Evolutionary conservation across 2,113 vertebrate species (phyloP).

Genomic region (Zonotrichia leucophrys): DNA sequence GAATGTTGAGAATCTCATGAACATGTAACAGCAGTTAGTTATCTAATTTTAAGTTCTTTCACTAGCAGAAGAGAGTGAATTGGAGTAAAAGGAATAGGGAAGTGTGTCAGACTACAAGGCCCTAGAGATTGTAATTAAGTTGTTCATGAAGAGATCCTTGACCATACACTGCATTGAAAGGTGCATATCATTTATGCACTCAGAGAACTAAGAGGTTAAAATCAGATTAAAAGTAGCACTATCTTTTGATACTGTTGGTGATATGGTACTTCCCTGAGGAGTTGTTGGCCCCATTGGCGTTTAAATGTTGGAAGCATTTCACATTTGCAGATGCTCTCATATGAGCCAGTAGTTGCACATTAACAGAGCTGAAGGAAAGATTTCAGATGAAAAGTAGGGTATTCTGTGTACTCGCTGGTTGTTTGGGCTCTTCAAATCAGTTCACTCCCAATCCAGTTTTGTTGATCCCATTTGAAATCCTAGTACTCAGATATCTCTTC

Average conservation of each 20-base stretch:
- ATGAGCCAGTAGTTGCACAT: neutral
- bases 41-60: neutral
- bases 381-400: neutral
- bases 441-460: neutral
- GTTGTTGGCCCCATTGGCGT: neutral
- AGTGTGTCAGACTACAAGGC: neutral
- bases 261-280: neutral
- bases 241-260: neutral
- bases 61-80: neutral
- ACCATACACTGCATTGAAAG: neutral
- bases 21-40: neutral
- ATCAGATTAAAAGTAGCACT: neutral
- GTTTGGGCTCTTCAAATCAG: neutral
- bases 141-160: neutral
- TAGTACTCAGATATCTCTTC: neutral
- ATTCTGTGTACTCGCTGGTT: neutral
- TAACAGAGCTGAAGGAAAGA: neutral
- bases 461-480: neutral
- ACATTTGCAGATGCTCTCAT: neutral
- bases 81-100: neutral
- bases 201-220: neutral
- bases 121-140: neutral
- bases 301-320: neutral
- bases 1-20: neutral
- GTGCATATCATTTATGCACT: fast-evolving